Percentiles rank a stretch among this genome's conserved stretches.
phyloP scores from a whole-genome alignment of 2,113 vertebrate species.

The Gnathonemus echidnorhynchus region DNA sequence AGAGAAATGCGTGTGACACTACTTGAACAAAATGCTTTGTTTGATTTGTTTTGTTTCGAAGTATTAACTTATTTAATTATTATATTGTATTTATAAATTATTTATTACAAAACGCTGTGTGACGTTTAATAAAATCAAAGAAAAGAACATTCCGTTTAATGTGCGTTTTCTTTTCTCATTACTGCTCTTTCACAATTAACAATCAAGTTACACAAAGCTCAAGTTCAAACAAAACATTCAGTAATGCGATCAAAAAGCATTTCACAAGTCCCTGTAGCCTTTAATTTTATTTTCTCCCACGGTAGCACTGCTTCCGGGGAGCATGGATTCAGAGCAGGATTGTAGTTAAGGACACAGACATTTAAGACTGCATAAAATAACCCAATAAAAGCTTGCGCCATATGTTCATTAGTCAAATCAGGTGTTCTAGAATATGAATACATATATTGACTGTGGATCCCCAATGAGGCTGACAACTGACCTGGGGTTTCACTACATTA shows the following conservation, averaged over 20 bases:
- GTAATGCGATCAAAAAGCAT: not conserved
- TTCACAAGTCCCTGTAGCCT: not conserved
- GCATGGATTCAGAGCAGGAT: not conserved
- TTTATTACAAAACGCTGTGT: not conserved
- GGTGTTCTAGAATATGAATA: not conserved
- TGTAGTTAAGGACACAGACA: not conserved
- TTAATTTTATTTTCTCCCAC: not conserved
- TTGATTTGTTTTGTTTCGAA: not conserved
- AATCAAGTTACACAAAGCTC: not conserved
- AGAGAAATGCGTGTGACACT: not conserved
- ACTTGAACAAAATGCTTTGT: slow-evolving; percentile 35
- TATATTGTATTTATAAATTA: slow-evolving; percentile 7
- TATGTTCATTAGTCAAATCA: not conserved
- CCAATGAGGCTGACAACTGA: not conserved
- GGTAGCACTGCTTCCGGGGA: not conserved
- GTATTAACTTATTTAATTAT: not conserved
- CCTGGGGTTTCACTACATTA: not conserved
- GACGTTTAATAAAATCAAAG: slow-evolving; percentile 1
- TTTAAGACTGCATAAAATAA: not conserved
- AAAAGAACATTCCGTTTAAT: not conserved
- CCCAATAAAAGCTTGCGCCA: not conserved
- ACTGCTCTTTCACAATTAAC: not conserved
- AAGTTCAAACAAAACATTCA: not conserved
- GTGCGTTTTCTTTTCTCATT: not conserved
- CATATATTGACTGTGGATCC: not conserved